A percentile compares a stretch with the other conserved stretches of the same genome.
These are phyloP conservation scores for Parthenolecanium corni DNA, from an alignment of 2,888 invertebrate genomes.

Conservation along the genomic window DNA sequence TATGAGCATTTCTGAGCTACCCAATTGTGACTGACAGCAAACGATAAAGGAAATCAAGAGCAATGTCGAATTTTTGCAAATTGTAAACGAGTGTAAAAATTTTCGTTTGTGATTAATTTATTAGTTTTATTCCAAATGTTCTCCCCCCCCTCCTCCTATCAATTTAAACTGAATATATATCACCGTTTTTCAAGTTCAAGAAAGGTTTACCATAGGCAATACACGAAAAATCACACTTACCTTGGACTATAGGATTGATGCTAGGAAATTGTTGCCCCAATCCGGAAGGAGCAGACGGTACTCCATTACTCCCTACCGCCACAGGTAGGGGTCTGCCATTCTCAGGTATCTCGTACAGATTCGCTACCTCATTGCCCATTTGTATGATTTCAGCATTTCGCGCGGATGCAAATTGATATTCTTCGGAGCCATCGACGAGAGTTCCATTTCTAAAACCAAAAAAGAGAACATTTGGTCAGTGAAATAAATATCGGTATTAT, in stretches of 20 bases:
- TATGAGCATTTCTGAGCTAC: too few relatives aligned
- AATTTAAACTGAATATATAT: too few relatives aligned
- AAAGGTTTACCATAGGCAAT: too few relatives aligned
- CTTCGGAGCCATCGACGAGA: conserved; percentile 21
- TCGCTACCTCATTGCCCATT: conserved; percentile 17
- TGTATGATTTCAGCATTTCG: conserved; percentile 13
- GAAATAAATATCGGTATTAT: background rate
- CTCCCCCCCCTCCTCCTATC: too few relatives aligned
- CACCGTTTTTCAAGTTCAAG: too few relatives aligned
- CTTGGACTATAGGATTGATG: conserved; percentile 15
- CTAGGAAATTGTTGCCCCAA: conserved; percentile 7
- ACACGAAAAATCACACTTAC: too few relatives aligned
- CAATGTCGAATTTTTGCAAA: too few relatives aligned
- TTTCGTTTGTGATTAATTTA: too few relatives aligned
- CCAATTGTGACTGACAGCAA: too few relatives aligned
- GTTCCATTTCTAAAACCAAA: conserved; percentile 12
- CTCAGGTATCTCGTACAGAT: conserved; percentile 5
- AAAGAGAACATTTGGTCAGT: background rate
- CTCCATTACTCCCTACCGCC: background rate
- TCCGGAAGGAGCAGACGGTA: background rate
- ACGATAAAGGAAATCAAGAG: too few relatives aligned
- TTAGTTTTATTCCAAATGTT: too few relatives aligned
- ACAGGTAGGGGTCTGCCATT: background rate
- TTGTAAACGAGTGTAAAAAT: too few relatives aligned
- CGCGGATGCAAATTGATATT: conserved; percentile 8